Base-by-base conservation (phyloP, 2,888 invertebrate species). In the Congeria kusceri region DNA sequence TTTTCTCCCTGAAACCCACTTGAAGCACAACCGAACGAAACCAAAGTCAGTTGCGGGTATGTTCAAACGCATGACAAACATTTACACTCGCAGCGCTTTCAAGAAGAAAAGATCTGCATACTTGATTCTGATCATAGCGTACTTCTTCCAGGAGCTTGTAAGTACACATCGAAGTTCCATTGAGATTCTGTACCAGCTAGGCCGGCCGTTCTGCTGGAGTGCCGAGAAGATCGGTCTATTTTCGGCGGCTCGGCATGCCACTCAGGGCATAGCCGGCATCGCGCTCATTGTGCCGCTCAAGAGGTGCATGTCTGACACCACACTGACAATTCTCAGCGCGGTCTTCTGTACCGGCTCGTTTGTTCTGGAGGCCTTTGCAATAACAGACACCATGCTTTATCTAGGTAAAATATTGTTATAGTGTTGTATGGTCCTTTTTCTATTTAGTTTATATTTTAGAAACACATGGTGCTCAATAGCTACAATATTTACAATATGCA, bases 201-300 rank as follows among this genome's bases (percentile, higher is more conserved):
- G 81, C 11, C 58, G 67, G 63, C 85, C 85, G 9, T 72, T 85
- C 39, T 85, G 85, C 47, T 85, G 85, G 85, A 66, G 70, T 5
- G 62, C 81, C 25, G 75, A 76, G 44, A 69, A 72, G 58, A 64
- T 85, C 13, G 85, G 85, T 11, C 53, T 72, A 9, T 85, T 71
- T 49, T 53, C 53, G 4, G 74, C 78, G 4, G 64, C 65, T 13
- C 46, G 73, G n/a, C 66, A 76, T 18, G 64, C 72, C 2, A 67
- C 77, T 4, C 74, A 81, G 47, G 66, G 76, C 13, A 11, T 83
- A 23, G 56, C 74, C 3, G 71, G 72, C 13, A 29, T 79, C 13
- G 28, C 64, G 0, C 20, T 77, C 3, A 58, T 80, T 18, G 70
- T 57, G 13, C 63, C 78, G 9, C 47, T 81, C 23, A 79, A 81